Evolutionary conservation across 2,888 invertebrate species (phyloP).

Genomic region (Chrysina gloriosa): DNA sequence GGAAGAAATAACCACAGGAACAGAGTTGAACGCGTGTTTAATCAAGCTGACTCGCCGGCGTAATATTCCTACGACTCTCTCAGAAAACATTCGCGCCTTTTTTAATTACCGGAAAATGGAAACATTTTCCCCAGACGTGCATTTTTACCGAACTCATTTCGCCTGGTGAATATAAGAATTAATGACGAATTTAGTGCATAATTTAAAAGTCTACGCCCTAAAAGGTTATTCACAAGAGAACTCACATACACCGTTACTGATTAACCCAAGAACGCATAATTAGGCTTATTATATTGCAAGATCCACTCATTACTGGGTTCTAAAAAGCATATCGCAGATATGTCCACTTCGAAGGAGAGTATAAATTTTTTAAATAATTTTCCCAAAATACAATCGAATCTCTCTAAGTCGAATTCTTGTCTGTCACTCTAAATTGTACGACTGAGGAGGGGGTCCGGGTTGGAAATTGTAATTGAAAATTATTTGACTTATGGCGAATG

Average conservation of each 20-base stretch:
- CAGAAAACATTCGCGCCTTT: slow-evolving; percentile 53
- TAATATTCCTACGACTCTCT: slow-evolving; percentile 31
- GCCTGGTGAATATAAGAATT: slow-evolving; percentile 56
- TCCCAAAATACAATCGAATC: too few relatives aligned
- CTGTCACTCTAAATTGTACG: too few relatives aligned
- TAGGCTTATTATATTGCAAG: too few relatives aligned
- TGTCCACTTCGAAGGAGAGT: too few relatives aligned
- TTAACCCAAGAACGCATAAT: background rate
- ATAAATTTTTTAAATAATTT: too few relatives aligned
- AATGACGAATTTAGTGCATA: slow-evolving; percentile 48
- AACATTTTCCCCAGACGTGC: slow-evolving; percentile 59
- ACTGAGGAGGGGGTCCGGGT: too few relatives aligned
- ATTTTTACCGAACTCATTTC: slow-evolving; percentile 61
- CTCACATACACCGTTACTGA: background rate
- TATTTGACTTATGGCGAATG: too few relatives aligned
- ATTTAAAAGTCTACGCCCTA: background rate
- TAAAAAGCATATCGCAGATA: too few relatives aligned
- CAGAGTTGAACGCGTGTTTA: background rate
- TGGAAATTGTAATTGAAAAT: too few relatives aligned
- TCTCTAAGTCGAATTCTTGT: too few relatives aligned
- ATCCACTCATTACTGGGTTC: too few relatives aligned
- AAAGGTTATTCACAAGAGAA: background rate
- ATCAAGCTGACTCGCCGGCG: background rate
- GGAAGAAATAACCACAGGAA: background rate
- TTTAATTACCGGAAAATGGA: slow-evolving; percentile 58